Evolutionary conservation across 2,797 vertebrate genomes (phyloP).

Genomic region (Rhadinocentrus ornatus): DNA sequence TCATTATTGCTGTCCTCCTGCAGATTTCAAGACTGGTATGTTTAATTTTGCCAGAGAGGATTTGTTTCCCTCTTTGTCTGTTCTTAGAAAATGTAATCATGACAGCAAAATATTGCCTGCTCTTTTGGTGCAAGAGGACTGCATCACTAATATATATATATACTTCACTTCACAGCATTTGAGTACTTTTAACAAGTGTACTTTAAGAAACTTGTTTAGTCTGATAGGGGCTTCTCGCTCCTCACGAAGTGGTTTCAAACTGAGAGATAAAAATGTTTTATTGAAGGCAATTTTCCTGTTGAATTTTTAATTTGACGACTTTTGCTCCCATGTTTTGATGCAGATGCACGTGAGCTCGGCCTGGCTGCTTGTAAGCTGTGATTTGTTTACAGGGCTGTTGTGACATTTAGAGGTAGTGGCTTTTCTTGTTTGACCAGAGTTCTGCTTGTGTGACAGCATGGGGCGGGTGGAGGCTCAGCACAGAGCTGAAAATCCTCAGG

Average conservation of each 20-base stretch:
- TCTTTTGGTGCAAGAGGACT: conserved; percentile 5
- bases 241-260: conserved; percentile 8
- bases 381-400: conserved; percentile 69
- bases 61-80: conserved; percentile 44
- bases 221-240: background rate
- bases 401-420: conserved; percentile 74
- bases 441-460: conserved; percentile 40
- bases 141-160: conserved; percentile 21
- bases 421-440: conserved; percentile 72
- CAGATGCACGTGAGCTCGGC: conserved; percentile 26
- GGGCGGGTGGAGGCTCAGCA: conserved; percentile 50
- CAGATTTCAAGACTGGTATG: conserved; percentile 66
- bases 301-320: conserved; percentile 11
- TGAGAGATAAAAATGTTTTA: conserved; percentile 26
- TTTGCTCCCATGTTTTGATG: conserved; percentile 10
- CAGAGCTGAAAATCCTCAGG: conserved; percentile 66
- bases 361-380: conserved; percentile 42
- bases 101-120: conserved; percentile 35
- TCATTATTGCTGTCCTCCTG: conserved; percentile 69
- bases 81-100: conserved; percentile 61
- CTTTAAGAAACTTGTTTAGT: conserved; percentile 11
- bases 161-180: conserved; percentile 12
- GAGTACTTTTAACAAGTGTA: background rate
- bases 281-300: conserved; percentile 23
- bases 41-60: conserved; percentile 55